Conservation (phyloP, 1,140 invertebrate genomes). For the Lanistes nyassanus region DNA sequence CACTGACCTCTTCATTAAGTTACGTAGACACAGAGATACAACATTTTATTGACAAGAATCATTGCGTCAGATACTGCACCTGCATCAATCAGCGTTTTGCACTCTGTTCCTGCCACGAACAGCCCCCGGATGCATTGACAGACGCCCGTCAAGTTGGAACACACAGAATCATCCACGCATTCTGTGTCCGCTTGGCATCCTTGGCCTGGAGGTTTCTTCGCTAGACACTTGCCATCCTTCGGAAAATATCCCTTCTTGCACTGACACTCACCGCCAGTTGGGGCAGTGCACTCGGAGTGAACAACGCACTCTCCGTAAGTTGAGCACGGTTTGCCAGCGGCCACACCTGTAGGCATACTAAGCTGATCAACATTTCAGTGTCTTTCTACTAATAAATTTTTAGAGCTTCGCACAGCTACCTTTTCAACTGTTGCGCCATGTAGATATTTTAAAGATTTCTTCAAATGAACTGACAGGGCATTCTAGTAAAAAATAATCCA, state of each 20-base stretch:
- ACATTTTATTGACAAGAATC: too few relatives aligned
- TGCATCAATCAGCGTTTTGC: conserved; percentile 19
- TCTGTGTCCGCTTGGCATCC: conserved; percentile 8
- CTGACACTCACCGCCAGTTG: conserved; percentile 14
- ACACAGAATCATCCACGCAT: conserved; percentile 23
- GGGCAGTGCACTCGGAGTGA: conserved; percentile 23
- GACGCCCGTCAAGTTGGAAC: not conserved
- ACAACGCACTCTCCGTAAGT: conserved; percentile 25
- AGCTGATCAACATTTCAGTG: too few relatives aligned
- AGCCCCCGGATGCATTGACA: conserved; percentile 21
- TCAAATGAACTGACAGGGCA: too few relatives aligned
- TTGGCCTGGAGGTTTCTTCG: conserved; percentile 18
- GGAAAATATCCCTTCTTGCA: conserved; percentile 21
- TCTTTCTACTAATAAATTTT: too few relatives aligned
- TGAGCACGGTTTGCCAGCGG: conserved; percentile 12
- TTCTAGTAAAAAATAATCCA: too few relatives aligned
- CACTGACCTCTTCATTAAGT: too few relatives aligned
- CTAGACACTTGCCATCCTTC: conserved; percentile 23
- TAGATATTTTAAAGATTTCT: too few relatives aligned
- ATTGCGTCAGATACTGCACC: not conserved
- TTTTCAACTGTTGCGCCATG: too few relatives aligned
- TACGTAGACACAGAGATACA: too few relatives aligned
- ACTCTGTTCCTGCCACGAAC: conserved; percentile 6
- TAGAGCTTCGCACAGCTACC: too few relatives aligned
- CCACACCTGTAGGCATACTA: too few relatives aligned